phyloP scores from a whole-genome alignment of 2,113 vertebrate species.

The Montifringilla adamsi region DNA sequence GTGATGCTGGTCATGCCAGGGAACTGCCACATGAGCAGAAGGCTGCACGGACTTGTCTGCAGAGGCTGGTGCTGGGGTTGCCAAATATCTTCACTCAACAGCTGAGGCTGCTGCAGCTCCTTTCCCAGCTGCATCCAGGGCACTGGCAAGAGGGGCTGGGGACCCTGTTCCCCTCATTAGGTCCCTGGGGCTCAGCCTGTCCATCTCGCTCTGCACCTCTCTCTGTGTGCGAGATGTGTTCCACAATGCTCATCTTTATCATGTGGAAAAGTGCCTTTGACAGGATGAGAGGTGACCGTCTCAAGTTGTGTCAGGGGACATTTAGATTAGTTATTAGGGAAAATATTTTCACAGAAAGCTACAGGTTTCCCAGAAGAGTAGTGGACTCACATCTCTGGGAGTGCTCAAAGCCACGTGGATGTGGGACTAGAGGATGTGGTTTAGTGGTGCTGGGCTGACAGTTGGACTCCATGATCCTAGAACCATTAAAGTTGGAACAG shows the following conservation, averaged over 20 bases:
- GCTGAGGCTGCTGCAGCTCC: background rate
- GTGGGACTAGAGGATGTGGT: background rate
- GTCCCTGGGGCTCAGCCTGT: background rate
- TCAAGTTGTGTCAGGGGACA: background rate
- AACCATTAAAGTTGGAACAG: background rate
- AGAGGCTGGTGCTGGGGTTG: background rate
- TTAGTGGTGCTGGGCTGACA: background rate
- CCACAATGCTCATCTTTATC: too few relatives aligned
- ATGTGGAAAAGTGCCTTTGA: background rate
- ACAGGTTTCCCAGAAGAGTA: background rate
- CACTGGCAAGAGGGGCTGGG: background rate
- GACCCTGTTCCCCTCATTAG: background rate
- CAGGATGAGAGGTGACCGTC: too few relatives aligned
- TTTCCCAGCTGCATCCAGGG: background rate
- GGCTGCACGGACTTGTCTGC: background rate
- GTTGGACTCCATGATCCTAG: background rate
- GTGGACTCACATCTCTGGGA: background rate
- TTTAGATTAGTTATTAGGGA: background rate
- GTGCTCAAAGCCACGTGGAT: background rate
- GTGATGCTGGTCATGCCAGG: background rate
- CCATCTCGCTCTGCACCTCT: background rate
- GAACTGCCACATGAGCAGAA: background rate
- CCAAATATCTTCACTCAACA: background rate
- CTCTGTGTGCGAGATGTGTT: background rate
- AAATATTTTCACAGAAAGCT: background rate